A percentile compares a stretch with the other conserved stretches of the same genome.
Conservation (phyloP, 2,797 vertebrate genomes). For the Esox lucius region DNA sequence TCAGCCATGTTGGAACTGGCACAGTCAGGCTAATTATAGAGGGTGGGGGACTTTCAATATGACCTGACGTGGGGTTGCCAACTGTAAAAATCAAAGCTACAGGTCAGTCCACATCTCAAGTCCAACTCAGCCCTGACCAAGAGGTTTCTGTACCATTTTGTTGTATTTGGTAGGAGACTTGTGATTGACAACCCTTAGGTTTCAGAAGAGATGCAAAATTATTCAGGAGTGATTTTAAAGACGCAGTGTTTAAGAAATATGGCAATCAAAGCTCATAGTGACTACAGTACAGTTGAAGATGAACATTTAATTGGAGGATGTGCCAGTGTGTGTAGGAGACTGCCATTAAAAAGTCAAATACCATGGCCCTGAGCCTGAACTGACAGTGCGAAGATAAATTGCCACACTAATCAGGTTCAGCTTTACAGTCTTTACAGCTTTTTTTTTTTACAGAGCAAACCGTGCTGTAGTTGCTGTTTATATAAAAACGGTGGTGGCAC, state of each 20-base stretch:
- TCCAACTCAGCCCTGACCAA: constrained; percentile 29
- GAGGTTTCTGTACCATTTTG: background rate
- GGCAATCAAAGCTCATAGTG: constrained; percentile 18
- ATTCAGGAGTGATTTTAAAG: constrained; percentile 26
- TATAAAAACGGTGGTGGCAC: constrained; percentile 48
- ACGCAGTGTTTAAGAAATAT: constrained; percentile 10
- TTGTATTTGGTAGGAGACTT: constrained; percentile 14
- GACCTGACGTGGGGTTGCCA: constrained; percentile 44
- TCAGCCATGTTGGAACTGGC: constrained; percentile 51
- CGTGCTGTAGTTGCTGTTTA: constrained; percentile 51
- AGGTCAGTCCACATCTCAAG: constrained; percentile 42
- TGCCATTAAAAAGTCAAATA: constrained; percentile 55
- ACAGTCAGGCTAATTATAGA: constrained; percentile 32
- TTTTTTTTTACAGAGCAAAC: constrained; percentile 44
- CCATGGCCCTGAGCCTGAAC: constrained; percentile 26
- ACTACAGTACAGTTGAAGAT: background rate
- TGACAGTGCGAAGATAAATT: constrained; percentile 43
- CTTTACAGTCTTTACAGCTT: constrained; percentile 40
- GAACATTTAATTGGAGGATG: constrained; percentile 20
- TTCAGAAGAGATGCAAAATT: constrained; percentile 15
- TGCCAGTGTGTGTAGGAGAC: constrained; percentile 35
- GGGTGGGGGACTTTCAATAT: constrained; percentile 62
- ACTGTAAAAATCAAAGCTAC: constrained; percentile 53
- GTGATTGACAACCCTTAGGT: constrained; percentile 14
- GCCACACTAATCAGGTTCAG: constrained; percentile 46